These are phyloP conservation scores for Drosophila meridiana DNA, from an alignment of 2,888 invertebrate genomes.

Conservation along the genomic window DNA sequence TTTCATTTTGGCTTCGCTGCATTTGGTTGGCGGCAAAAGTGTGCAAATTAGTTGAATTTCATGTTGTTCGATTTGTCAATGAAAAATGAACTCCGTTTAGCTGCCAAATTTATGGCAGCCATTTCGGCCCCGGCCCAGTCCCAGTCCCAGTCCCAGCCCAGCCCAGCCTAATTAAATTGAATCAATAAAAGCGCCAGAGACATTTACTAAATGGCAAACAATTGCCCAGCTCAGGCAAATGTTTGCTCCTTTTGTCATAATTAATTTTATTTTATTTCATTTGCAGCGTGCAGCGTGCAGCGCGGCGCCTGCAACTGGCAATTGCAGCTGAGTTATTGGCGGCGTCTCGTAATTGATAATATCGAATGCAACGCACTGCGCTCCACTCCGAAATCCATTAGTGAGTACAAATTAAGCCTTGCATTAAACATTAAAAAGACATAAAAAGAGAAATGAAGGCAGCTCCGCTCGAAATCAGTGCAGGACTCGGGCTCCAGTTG, in stretches of 20 bases:
- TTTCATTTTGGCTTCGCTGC: slow-evolving; percentile 15
- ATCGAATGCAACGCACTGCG: slow-evolving; percentile 60
- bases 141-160: too few relatives aligned
- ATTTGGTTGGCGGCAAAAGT: slow-evolving; percentile 57
- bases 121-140: slow-evolving; percentile 10
- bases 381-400: slow-evolving; percentile 68
- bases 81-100: slow-evolving; percentile 52
- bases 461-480: slow-evolving; percentile 28
- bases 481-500: background rate
- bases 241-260: slow-evolving; percentile 65
- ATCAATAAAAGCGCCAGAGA: background rate
- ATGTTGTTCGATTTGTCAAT: slow-evolving; percentile 63
- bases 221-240: slow-evolving; percentile 4
- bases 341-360: slow-evolving; percentile 71
- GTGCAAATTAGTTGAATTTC: slow-evolving; percentile 71
- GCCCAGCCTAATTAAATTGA: slow-evolving; percentile 19
- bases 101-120: slow-evolving; percentile 36
- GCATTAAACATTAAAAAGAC: slow-evolving; percentile 71
- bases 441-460: slow-evolving; percentile 26
- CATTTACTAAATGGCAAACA: slow-evolving; percentile 10
- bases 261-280: slow-evolving; percentile 66
- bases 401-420: slow-evolving; percentile 79
- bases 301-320: background rate
- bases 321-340: slow-evolving; percentile 39
- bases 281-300: slow-evolving; percentile 29